phyloP scores from a whole-genome alignment of 2,888 invertebrate species.

The Subacronicta megacephala region DNA sequence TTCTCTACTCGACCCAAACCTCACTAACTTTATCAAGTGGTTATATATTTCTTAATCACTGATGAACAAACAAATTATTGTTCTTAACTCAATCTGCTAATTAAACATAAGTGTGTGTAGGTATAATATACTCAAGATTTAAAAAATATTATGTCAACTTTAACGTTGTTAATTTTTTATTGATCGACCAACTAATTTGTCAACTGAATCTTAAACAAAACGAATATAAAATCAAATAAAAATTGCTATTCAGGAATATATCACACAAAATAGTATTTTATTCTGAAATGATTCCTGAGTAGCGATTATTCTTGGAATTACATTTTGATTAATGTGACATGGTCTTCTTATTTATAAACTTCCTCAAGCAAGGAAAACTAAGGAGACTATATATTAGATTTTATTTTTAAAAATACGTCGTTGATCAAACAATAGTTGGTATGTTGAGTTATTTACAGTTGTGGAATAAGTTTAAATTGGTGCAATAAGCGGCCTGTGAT shows the following conservation, averaged over 20 bases:
- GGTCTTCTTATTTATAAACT: no score
- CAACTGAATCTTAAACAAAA: no score
- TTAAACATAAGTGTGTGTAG: background rate
- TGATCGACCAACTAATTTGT: background rate
- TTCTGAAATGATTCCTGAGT: no score
- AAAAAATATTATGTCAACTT: no score
- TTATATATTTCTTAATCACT: background rate
- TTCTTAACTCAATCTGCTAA: background rate
- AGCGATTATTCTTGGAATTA: no score
- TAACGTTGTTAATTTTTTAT: background rate
- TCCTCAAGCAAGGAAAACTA: no score
- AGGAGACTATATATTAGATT: background rate
- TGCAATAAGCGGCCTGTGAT: constrained; percentile 5
- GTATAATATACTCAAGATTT: background rate
- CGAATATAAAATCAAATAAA: no score
- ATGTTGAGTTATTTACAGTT: background rate
- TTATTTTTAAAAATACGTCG: background rate
- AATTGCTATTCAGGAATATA: no score
- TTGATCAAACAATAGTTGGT: background rate
- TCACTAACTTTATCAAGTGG: background rate
- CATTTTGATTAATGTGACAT: no score
- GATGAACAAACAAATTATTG: background rate
- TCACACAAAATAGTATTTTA: no score
- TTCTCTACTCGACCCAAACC: no score
- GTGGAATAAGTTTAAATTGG: background rate